Evolutionary conservation across 2,888 invertebrate genomes (phyloP), one percentile per base, ranked within the genome.

Genomic region (Diplazon laetatorius): DNA sequence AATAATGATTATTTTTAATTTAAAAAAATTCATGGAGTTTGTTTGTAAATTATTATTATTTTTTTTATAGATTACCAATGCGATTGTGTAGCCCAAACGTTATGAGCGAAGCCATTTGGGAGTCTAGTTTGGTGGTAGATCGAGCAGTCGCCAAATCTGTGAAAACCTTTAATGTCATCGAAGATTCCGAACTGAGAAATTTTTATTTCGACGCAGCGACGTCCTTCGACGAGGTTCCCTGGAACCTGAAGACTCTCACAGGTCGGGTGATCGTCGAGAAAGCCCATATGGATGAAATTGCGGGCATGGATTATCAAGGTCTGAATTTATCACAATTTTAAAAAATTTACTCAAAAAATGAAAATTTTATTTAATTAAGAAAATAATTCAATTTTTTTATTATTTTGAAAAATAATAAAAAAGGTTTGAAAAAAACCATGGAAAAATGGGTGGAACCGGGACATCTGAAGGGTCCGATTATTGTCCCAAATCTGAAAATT

Each of bases 401-500:
- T 66, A 71, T 37, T 44, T 18, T 25, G 48, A 12, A 30, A 71
- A 6, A 46, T 30, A 55, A 16, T 62, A 14, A 30, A 22, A 16
- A 48, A 78, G 80, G 69, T 10, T 48, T 85, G 1, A 46, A 77
- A 39, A 42, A 75, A n/a, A 78, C 78, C 2, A 57, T 76, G 46
- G 76, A 80, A 25, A 75, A 57, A 20, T 88, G 87, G 89, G 37
- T 65, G n/a, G 66, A 73, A 1, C 76, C 82, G 1, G 79, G 84
- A 22, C 16, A 57, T 16, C 50, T 87, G 6, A 76, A 81, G 62
- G 82, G 83, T 52, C 79, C 85, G 0, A 20, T 86, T 3, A 78
- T 74, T 42, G 60, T 82, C 0, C 39, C 55, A 4, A 78, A 83
- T 73, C 71, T 87, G 1, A 65, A 25, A 30, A 70, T 83, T 12